These are phyloP conservation scores for Sapayoa aenigma DNA, from an alignment of 2,113 vertebrate species.

Conservation along the genomic window DNA sequence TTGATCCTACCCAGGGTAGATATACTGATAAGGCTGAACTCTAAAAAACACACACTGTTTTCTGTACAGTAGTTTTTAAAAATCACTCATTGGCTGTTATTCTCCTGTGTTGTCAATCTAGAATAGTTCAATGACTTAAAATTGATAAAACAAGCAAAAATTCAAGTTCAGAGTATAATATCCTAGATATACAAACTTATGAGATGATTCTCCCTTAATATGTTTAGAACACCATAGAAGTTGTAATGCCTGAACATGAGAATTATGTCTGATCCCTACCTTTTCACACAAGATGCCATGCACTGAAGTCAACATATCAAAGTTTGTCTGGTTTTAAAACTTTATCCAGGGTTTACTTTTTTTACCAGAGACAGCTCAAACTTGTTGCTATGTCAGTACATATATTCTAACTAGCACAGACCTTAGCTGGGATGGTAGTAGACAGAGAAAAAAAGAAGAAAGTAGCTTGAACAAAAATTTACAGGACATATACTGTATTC, in stretches of 20 bases:
- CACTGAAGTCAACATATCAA: neutral
- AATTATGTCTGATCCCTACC: neutral
- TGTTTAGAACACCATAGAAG: neutral
- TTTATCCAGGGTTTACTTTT: neutral
- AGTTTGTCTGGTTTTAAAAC: constrained; percentile 23
- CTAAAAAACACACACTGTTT: neutral
- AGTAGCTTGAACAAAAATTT: neutral
- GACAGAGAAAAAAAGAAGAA: neutral
- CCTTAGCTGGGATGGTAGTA: neutral
- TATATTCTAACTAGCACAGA: neutral
- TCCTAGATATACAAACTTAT: neutral
- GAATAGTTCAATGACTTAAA: neutral
- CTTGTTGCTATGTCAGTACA: neutral
- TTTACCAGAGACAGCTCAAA: neutral
- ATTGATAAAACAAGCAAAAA: neutral
- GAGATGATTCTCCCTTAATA: neutral
- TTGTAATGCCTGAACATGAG: neutral
- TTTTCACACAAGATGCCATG: neutral
- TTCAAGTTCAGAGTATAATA: neutral
- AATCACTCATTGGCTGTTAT: neutral
- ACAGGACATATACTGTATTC: neutral
- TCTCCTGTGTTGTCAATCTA: neutral
- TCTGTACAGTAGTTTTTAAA: neutral
- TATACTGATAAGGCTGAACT: neutral
- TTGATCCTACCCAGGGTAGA: neutral